These are phyloP conservation scores for Columbina picui DNA, from an alignment of 2,113 vertebrate species.

Conservation along the genomic window DNA sequence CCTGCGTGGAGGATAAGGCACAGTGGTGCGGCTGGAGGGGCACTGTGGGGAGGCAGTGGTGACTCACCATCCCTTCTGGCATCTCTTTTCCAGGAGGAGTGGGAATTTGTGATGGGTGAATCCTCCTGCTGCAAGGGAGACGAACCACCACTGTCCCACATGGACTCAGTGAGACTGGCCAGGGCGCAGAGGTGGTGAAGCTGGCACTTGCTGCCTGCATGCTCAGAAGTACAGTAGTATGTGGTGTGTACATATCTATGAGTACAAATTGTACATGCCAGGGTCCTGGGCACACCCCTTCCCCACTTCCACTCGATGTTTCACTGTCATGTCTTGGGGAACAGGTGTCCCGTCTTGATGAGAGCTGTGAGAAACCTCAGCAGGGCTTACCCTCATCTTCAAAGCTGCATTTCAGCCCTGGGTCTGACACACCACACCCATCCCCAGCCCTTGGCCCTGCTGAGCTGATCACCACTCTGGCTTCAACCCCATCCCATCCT, in stretches of 20 bases:
- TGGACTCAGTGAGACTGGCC: background rate
- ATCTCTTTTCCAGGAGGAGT: background rate
- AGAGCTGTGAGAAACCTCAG: background rate
- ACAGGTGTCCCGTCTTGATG: background rate
- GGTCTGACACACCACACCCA: too few relatives aligned
- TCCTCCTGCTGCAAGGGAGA: background rate
- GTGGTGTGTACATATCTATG: background rate
- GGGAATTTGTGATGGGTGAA: background rate
- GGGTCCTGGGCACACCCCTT: background rate
- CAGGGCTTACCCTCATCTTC: background rate
- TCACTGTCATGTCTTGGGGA: background rate
- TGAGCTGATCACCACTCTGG: background rate
- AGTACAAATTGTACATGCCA: background rate
- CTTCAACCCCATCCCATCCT: accelerated
- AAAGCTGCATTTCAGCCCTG: background rate
- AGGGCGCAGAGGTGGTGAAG: background rate
- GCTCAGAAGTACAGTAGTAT: background rate
- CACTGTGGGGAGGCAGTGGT: background rate
- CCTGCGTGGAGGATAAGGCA: background rate
- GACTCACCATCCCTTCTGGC: background rate
- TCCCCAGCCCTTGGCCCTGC: background rate
- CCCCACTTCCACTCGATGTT: background rate
- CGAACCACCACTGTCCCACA: background rate
- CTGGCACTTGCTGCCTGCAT: accelerated
- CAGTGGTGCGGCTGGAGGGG: accelerated